These are phyloP conservation scores for Euleptes europaea DNA, from an alignment of 2,113 vertebrate genomes.

Conservation along the genomic window DNA sequence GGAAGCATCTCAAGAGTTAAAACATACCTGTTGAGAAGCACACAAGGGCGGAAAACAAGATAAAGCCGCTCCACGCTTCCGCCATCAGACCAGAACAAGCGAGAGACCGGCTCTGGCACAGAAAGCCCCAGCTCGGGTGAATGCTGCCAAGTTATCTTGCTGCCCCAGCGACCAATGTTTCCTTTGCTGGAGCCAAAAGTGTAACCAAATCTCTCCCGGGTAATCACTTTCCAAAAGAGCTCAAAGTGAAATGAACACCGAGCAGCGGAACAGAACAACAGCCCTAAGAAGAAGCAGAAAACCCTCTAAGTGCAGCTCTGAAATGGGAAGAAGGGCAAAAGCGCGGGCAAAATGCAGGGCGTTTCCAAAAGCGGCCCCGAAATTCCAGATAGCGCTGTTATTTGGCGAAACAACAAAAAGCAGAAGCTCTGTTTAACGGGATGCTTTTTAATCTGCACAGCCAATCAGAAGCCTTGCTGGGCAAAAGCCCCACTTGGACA, in stretches of 20 bases:
- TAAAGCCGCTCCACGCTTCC: conserved; percentile 12
- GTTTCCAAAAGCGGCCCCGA: background rate
- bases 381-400: background rate
- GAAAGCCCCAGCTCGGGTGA: background rate
- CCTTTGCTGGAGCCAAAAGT: conserved; percentile 11
- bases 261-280: background rate
- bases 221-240: conserved; percentile 12
- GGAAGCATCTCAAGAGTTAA: background rate
- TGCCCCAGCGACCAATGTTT: background rate
- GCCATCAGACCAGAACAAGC: conserved; percentile 35
- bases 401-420: background rate
- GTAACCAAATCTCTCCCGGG: conserved; percentile 50
- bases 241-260: conserved; percentile 33
- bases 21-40: conserved; percentile 48
- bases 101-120: background rate
- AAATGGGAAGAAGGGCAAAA: background rate
- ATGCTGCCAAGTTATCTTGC: background rate
- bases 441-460: no score
- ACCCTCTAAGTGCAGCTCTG: background rate
- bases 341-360: background rate
- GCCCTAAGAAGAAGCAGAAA: background rate
- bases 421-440: no score
- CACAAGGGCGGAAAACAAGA: conserved; percentile 29
- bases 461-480: no score
- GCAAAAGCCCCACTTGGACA: no score